These are phyloP conservation scores for Athrips mouffetella DNA, from an alignment of 2,888 invertebrate genomes.

Conservation along the genomic window DNA sequence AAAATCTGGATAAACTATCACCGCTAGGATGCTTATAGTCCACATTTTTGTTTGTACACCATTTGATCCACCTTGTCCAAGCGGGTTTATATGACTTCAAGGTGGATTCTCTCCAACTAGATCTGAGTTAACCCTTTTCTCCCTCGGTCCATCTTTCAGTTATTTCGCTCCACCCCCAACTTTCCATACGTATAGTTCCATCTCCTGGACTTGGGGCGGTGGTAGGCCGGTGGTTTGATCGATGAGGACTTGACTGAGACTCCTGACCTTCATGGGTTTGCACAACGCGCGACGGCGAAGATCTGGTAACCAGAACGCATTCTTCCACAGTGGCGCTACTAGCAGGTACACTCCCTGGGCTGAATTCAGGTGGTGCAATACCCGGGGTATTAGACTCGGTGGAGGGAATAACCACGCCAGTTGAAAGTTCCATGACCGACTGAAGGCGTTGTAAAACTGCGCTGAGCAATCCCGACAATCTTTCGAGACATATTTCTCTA, in stretches of 20 bases:
- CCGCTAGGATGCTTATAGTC: background rate
- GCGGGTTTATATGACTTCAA: background rate
- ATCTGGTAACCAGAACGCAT: slow-evolving; percentile 23
- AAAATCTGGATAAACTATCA: background rate
- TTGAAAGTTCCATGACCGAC: slow-evolving; percentile 19
- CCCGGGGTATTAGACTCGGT: slow-evolving; percentile 21
- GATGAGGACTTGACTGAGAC: slow-evolving; percentile 9
- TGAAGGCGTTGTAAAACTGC: slow-evolving; percentile 22
- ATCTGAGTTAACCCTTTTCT: slow-evolving; percentile 17
- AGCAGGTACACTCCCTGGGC: slow-evolving; percentile 19
- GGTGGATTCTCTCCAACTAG: background rate
- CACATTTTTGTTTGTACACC: background rate
- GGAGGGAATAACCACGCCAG: slow-evolving; percentile 28
- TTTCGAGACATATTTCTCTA: slow-evolving; percentile 17
- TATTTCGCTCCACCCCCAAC: slow-evolving; percentile 30
- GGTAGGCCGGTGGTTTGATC: slow-evolving; percentile 10
- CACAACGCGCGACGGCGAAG: slow-evolving; percentile 17
- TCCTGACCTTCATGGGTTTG: slow-evolving; percentile 17
- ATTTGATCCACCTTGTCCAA: background rate
- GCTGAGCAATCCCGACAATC: slow-evolving; percentile 21
- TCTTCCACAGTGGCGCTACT: slow-evolving; percentile 22
- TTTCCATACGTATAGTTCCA: slow-evolving; percentile 26
- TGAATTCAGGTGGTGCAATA: slow-evolving; percentile 17
- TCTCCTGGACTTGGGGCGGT: slow-evolving; percentile 9
- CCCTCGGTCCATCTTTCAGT: slow-evolving; percentile 19